Percentiles rank a stretch among this genome's conserved stretches.
Conservation (phyloP, 1,140 invertebrate genomes). For the Oncopodura yosiiana region DNA sequence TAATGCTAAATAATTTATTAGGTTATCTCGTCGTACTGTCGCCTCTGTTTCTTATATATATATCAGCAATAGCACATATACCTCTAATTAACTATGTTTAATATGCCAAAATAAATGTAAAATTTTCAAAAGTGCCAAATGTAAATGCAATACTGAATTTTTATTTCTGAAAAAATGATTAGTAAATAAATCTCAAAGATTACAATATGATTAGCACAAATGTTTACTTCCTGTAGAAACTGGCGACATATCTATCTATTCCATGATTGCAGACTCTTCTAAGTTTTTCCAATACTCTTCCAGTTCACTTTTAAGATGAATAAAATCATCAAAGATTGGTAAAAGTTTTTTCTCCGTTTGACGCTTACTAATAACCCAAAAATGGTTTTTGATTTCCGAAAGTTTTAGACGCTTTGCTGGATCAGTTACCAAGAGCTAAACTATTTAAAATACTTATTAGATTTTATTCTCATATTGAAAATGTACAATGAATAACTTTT, state of each 20-base stretch:
- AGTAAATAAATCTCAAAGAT: too few relatives aligned
- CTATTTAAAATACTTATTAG: background rate
- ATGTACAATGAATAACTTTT: background rate
- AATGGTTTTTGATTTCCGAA: slow-evolving; percentile 60
- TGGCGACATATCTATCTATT: too few relatives aligned
- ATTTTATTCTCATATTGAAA: background rate
- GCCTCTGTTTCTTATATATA: too few relatives aligned
- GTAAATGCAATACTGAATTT: too few relatives aligned
- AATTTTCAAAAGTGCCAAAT: too few relatives aligned
- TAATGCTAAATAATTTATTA: too few relatives aligned
- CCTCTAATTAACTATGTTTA: too few relatives aligned
- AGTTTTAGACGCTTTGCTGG: slow-evolving; percentile 60
- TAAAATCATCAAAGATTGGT: slow-evolving; percentile 13
- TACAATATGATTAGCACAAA: slow-evolving; percentile 4
- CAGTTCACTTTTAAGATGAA: background rate
- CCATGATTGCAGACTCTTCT: too few relatives aligned
- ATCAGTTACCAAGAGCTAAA: slow-evolving; percentile 50
- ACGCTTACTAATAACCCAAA: slow-evolving; percentile 55
- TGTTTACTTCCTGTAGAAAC: background rate
- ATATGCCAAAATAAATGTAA: too few relatives aligned
- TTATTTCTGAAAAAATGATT: too few relatives aligned
- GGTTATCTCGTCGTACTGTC: too few relatives aligned
- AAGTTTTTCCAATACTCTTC: background rate
- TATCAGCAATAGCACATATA: too few relatives aligned
- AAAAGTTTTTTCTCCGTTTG: background rate